Percentiles rank a stretch among this genome's conserved stretches.
Conservation (phyloP, 2,888 invertebrate species). For the Ptilodon capucinus region DNA sequence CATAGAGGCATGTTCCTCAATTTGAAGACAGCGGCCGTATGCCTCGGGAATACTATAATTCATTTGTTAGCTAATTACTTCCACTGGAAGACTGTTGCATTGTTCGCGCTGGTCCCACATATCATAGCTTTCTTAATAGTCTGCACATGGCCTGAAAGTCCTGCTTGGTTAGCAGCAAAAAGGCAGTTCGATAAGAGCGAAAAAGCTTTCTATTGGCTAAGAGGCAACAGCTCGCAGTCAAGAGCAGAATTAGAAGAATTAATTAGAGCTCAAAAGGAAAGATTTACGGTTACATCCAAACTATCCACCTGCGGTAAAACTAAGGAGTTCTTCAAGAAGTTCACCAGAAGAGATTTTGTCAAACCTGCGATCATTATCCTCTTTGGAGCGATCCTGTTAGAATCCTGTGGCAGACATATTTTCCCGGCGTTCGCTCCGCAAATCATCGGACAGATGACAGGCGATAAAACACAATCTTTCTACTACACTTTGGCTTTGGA, state of each 20-base stretch:
- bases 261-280: conserved; percentile 45
- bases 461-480: conserved; percentile 42
- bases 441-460: conserved; percentile 51
- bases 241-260: conserved; percentile 44
- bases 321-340: conserved; percentile 40
- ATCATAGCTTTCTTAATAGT: conserved; percentile 46
- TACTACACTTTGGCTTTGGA: conserved; percentile 55
- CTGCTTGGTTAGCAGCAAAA: conserved; percentile 79
- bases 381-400: conserved; percentile 41
- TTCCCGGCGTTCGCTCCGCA: conserved; percentile 60
- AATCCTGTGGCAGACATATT: conserved; percentile 53
- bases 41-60: conserved; percentile 45
- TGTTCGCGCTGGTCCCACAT: conserved; percentile 41
- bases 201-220: conserved; percentile 72
- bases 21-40: conserved; percentile 51
- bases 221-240: conserved; percentile 55
- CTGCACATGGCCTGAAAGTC: conserved; percentile 82
- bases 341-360: conserved; percentile 50
- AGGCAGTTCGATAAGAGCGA: conserved; percentile 70
- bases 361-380: conserved; percentile 50
- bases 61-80: conserved; percentile 45
- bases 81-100: conserved; percentile 49
- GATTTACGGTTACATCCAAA: conserved; percentile 6
- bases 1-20: conserved; percentile 58
- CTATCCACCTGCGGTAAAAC: too few species aligned